Evolutionary conservation across 2,888 invertebrate species (phyloP), one percentile per base, ranked within the genome.

Genomic region (Spisula subtruncata): DNA sequence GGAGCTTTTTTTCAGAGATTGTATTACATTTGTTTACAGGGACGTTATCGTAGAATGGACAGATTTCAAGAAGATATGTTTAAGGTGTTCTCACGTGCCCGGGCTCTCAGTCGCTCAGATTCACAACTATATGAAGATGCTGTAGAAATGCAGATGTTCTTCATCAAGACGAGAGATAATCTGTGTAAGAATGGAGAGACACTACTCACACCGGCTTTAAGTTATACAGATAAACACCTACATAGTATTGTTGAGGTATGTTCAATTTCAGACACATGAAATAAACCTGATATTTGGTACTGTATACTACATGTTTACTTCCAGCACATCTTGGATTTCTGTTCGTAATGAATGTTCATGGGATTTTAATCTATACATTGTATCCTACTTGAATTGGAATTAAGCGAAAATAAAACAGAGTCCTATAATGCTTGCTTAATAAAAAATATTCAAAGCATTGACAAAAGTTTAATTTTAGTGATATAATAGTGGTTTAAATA

Each of bases 21-120:
- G n/a, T 60, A 60, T 60, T 60, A 60, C 10, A 66, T 66, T 51
- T 51, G 12, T 32, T 90, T 92, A 96, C 98, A 98, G 96, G 98
- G 99, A 0, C 97, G 98, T 5, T 99, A 99, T 97, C 98, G 98
- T 94, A 97, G 99, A 10, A 97, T 99, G 91, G 99, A 99, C 96
- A 97, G 98, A 87, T 99, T 99, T 97, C 99, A 99, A 97, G 99
- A 99, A 95, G 99, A 99, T 96, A 98, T 99, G 96, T 99, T 99
- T 96, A 98, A 98, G 56, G 98, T 99, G 92, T 98, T 99, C 96
- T 99, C 99, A 95, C 97, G 97, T 90, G 99, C 99, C 0, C 98
- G 99, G 2, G 98, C 98, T 90, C 97, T 99, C 0, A 98, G 99
- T 0, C 98, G 99, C 20, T 98, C 98, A 0, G 99, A 99, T 97